Evolutionary conservation across 2,888 invertebrate species (phyloP).

Genomic region (Branchinecta sandiegonensis): DNA sequence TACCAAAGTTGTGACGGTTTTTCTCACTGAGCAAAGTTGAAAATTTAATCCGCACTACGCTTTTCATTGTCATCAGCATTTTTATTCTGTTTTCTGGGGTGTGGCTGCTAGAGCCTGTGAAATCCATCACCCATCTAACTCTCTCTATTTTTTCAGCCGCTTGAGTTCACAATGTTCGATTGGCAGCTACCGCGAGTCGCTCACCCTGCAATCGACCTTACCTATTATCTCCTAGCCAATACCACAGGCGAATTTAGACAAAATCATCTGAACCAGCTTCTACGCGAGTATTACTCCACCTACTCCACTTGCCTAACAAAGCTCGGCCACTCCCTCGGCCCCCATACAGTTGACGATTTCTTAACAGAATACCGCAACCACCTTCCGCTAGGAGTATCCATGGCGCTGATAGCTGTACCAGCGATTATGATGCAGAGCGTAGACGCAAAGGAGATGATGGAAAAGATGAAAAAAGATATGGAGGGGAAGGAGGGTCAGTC

Average conservation of each 20-base stretch:
- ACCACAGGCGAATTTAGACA: constrained; percentile 20
- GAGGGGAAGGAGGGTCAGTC: not conserved
- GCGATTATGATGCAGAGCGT: not conserved
- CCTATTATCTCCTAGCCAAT: constrained; percentile 22
- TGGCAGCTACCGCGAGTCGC: constrained; percentile 23
- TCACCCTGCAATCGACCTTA: constrained; percentile 21
- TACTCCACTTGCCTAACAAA: not conserved
- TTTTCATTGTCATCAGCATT: no score
- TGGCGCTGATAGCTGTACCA: constrained; percentile 1
- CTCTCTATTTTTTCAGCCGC: not conserved
- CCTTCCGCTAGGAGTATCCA: not conserved
- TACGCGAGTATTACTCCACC: constrained; percentile 18
- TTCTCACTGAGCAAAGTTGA: no score
- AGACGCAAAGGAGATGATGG: not conserved
- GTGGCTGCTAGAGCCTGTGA: no score
- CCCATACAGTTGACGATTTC: not conserved
- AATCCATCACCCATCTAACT: no score
- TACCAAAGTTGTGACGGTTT: no score
- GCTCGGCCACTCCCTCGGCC: not conserved
- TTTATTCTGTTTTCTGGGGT: no score
- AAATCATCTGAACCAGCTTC: constrained; percentile 19
- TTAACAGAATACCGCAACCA: not conserved
- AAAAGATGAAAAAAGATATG: not conserved
- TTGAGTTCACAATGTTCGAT: constrained; percentile 11
- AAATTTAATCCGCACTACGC: no score